A percentile compares a stretch with the other conserved stretches of the same genome.
Evolutionary conservation across 2,888 invertebrate genomes (phyloP).

Genomic region (Aethes cnicana): DNA sequence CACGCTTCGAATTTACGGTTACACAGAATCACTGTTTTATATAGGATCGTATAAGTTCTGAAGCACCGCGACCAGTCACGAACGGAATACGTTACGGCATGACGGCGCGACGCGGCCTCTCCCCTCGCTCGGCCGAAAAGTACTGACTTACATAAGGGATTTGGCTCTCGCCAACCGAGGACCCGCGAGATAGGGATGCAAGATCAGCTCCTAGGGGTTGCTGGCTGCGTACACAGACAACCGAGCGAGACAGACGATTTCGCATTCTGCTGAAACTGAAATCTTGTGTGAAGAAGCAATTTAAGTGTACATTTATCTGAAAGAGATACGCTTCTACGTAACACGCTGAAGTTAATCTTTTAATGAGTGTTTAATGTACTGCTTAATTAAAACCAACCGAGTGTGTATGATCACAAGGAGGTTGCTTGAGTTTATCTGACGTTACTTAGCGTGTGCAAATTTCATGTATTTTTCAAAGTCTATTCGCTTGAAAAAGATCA

Average conservation of each 20-base stretch:
- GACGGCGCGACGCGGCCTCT: constrained; percentile 53
- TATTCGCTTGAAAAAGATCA: too few species aligned
- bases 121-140: constrained; percentile 47
- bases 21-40: constrained; percentile 41
- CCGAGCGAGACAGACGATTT: constrained; percentile 67
- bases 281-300: constrained; percentile 77
- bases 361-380: constrained; percentile 56
- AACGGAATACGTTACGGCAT: constrained; percentile 51
- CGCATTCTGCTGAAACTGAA: constrained; percentile 62
- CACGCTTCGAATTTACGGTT: constrained; percentile 49
- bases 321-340: constrained; percentile 57
- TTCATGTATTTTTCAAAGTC: constrained; percentile 14
- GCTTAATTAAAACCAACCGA: constrained; percentile 44
- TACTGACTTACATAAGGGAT: constrained; percentile 81
- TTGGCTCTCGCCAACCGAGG: constrained; percentile 65
- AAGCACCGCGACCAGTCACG: constrained; percentile 46
- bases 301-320: constrained; percentile 73
- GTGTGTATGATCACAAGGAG: constrained; percentile 12
- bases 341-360: constrained; percentile 50
- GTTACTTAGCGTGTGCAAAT: constrained; percentile 6
- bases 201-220: constrained; percentile 61
- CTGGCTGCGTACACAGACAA: constrained; percentile 52
- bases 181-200: constrained; percentile 63
- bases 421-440: not conserved
- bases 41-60: constrained; percentile 25